phyloP scores from a whole-genome alignment of 1,140 invertebrate genomes.

The Drosophila obscura region DNA sequence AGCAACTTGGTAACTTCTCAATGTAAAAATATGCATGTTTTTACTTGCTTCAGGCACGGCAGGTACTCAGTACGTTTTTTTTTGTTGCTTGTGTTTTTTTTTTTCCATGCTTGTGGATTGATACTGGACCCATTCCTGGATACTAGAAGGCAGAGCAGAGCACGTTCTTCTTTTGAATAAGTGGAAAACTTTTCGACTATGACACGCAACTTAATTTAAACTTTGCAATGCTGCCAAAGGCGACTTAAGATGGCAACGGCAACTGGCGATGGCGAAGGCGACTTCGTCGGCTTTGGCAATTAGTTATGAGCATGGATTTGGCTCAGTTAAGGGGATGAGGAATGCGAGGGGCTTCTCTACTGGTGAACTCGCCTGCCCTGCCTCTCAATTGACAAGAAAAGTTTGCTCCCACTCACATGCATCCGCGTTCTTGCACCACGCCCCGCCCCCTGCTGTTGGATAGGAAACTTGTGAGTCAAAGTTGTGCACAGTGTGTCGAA shows the following conservation, averaged over 20 bases:
- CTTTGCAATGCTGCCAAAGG: slow-evolving; percentile 45
- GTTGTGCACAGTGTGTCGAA: too few relatives aligned
- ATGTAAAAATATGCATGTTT: too few relatives aligned
- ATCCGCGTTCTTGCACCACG: too few relatives aligned
- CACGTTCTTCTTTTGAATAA: slow-evolving; percentile 46
- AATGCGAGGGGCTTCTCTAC: neutral
- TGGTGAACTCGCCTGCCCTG: slow-evolving; percentile 1
- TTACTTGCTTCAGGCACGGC: too few relatives aligned
- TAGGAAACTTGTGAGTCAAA: neutral
- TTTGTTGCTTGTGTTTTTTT: slow-evolving; percentile 6
- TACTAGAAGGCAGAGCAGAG: neutral
- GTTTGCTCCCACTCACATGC: slow-evolving; percentile 15
- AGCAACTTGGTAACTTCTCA: too few relatives aligned
- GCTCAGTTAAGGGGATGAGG: slow-evolving; percentile 20
- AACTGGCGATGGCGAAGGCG: slow-evolving; percentile 18
- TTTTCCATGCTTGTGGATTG: neutral
- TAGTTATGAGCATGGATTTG: slow-evolving; percentile 64
- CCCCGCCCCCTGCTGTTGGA: too few relatives aligned
- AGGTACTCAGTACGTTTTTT: too few relatives aligned
- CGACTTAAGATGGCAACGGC: slow-evolving; percentile 9
- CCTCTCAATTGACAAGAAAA: slow-evolving; percentile 37
- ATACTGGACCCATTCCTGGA: too few relatives aligned
- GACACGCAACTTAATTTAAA: slow-evolving; percentile 77
- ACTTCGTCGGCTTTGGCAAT: slow-evolving; percentile 51
- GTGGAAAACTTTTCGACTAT: slow-evolving; percentile 70